Evolutionary conservation across 2,888 invertebrate genomes (phyloP).

Genomic region (Monopis laevigella): DNA sequence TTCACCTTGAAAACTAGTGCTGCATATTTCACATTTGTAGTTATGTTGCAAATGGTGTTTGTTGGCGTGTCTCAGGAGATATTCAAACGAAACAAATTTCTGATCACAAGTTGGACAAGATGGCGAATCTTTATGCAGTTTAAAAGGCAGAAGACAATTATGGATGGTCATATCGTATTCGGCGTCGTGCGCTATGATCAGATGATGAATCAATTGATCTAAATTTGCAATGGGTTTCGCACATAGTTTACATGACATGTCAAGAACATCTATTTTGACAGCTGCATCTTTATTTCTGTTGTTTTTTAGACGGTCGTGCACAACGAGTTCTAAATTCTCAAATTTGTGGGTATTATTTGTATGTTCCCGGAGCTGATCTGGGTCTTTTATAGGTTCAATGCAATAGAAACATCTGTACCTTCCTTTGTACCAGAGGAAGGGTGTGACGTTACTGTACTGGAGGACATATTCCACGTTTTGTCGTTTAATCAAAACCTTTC

Average conservation of each 20-base stretch:
- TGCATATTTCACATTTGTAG: conserved; percentile 56
- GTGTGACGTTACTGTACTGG: conserved; percentile 51
- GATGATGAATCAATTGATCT: conserved; percentile 50
- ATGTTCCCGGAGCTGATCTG: conserved; percentile 37
- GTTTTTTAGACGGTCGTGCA: conserved; percentile 48
- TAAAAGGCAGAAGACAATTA: conserved; percentile 52
- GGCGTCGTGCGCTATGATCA: conserved; percentile 54
- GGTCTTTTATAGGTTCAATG: conserved; percentile 45
- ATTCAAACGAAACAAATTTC: conserved; percentile 55
- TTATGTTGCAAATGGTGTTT: conserved; percentile 54
- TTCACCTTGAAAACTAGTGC: conserved; percentile 57
- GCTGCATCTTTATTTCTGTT: conserved; percentile 55
- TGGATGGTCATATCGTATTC: conserved; percentile 52
- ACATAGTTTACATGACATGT: conserved; percentile 46
- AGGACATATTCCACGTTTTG: conserved; percentile 53
- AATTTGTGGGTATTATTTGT: conserved; percentile 37
- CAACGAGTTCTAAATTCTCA: conserved; percentile 44
- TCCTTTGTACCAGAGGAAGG: conserved; percentile 55
- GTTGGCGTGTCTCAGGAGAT: conserved; percentile 49
- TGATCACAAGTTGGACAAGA: conserved; percentile 50
- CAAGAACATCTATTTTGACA: conserved; percentile 52
- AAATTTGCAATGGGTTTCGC: conserved; percentile 31
- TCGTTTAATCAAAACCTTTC: conserved; percentile 44
- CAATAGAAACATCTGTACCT: conserved; percentile 54
- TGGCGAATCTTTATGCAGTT: conserved; percentile 44